Percentiles rank a stretch among this genome's conserved stretches.
Conservation (phyloP, 2,888 invertebrate genomes). For the Trichogramma dendrolimi region DNA sequence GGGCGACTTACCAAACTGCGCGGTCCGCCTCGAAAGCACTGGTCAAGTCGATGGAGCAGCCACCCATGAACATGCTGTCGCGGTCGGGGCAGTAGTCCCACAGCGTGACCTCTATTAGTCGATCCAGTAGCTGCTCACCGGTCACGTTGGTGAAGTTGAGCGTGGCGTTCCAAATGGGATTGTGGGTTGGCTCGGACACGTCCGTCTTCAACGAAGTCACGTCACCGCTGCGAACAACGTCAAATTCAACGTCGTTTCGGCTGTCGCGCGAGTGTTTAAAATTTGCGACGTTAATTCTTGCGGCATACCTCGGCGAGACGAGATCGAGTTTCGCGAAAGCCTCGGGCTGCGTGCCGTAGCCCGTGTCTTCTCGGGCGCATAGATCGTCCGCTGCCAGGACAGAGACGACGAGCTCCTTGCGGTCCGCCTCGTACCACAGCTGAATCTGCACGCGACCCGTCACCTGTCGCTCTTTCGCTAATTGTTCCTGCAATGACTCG, state of each 20-base stretch:
- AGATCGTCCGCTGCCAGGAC: constrained; percentile 83
- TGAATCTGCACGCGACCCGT: constrained; percentile 81
- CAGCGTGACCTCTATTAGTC: constrained; percentile 78
- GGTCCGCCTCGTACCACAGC: constrained; percentile 82
- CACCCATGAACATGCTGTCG: constrained; percentile 76
- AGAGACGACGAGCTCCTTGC: constrained; percentile 77
- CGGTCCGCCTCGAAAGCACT: constrained; percentile 84
- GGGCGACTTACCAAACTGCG: constrained; percentile 66
- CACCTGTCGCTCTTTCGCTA: constrained; percentile 70
- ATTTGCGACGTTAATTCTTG: too few relatives aligned
- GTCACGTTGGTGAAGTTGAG: constrained; percentile 76
- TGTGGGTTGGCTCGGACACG: constrained; percentile 79
- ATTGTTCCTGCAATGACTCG: constrained; percentile 60
- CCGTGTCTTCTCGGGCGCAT: constrained; percentile 73
- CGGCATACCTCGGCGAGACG: constrained; percentile 71
- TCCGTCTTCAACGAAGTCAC: constrained; percentile 76
- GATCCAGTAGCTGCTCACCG: constrained; percentile 74
- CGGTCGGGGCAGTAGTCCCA: constrained; percentile 84
- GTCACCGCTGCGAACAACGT: constrained; percentile 60
- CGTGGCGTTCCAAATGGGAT: constrained; percentile 91
- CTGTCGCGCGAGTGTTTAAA: too few relatives aligned
- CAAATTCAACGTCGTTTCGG: too few relatives aligned
- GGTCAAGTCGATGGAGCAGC: constrained; percentile 74
- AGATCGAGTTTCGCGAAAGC: constrained; percentile 80
- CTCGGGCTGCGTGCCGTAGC: constrained; percentile 75